These are phyloP conservation scores for Tyto alba DNA, from an alignment of 2,113 vertebrate species.

Conservation along the genomic window DNA sequence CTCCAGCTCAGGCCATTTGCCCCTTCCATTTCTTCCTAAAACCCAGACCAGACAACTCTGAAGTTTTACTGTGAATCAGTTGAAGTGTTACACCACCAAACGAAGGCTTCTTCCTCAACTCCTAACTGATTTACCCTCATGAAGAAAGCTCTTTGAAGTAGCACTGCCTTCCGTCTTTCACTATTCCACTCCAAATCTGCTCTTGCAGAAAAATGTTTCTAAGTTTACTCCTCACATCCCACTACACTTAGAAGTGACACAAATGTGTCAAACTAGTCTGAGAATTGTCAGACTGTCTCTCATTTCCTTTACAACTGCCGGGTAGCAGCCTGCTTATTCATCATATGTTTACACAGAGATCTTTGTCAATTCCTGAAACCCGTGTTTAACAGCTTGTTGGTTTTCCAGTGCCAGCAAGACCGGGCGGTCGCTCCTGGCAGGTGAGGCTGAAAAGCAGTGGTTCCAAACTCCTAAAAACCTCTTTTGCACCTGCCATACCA, in stretches of 20 bases:
- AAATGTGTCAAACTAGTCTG: slow-evolving; percentile 29
- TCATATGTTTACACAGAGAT: neutral
- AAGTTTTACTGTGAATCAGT: neutral
- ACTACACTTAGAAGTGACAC: slow-evolving; percentile 3
- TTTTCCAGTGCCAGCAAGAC: neutral
- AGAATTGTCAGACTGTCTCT: slow-evolving; percentile 30
- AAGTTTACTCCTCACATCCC: slow-evolving; percentile 55
- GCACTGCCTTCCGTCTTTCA: neutral
- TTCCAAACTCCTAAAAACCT: neutral
- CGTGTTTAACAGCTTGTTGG: neutral
- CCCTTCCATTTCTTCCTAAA: neutral
- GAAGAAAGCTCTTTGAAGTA: neutral
- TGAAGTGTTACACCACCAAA: neutral
- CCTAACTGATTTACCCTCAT: neutral
- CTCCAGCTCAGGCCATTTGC: neutral
- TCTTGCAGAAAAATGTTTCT: neutral
- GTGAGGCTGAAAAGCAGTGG: fast-evolving
- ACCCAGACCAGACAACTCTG: neutral
- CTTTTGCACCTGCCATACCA: neutral
- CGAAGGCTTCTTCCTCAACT: neutral
- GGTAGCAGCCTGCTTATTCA: neutral
- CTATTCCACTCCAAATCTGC: neutral
- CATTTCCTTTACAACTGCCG: neutral
- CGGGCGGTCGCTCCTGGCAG: neutral
- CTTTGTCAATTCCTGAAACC: neutral